Conservation (phyloP, 1,140 invertebrate species). For the Triops longicaudatus region DNA sequence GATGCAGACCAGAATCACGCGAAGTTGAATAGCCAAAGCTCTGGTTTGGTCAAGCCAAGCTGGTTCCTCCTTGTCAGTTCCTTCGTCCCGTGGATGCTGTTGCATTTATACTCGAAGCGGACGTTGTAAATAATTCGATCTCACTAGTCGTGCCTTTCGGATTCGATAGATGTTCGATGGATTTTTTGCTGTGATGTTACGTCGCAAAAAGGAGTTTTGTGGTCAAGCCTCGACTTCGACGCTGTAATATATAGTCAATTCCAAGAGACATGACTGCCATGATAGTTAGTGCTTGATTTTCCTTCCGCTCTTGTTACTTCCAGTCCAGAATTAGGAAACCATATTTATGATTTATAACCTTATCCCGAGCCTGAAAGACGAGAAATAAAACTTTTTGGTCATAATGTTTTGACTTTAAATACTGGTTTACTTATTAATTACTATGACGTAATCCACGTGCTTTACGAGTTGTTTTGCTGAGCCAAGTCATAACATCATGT, state of each 20-base stretch:
- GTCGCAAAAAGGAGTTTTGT: neutral
- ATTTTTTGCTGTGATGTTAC: constrained; percentile 13
- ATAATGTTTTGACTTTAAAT: neutral
- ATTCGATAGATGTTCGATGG: neutral
- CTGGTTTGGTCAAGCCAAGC: neutral
- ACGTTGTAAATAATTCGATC: constrained; percentile 7
- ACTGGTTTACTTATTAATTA: no score
- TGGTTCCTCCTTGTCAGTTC: neutral
- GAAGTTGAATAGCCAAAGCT: neutral
- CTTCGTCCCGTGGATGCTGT: neutral
- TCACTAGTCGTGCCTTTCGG: constrained; percentile 4
- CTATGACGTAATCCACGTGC: no score
- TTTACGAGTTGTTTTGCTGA: neutral
- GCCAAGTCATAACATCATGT: neutral
- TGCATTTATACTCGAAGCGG: neutral
- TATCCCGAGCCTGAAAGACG: neutral
- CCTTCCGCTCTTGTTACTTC: neutral
- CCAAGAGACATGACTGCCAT: neutral
- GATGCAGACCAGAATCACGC: neutral
- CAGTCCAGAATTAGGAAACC: neutral
- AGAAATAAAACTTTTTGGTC: neutral
- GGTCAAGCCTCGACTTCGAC: constrained; percentile 5
- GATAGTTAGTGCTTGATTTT: neutral
- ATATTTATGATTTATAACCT: neutral
- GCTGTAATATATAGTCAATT: constrained; percentile 15